Base-by-base conservation (phyloP, 2,888 invertebrate genomes). In the Cephus pulcher region DNA sequence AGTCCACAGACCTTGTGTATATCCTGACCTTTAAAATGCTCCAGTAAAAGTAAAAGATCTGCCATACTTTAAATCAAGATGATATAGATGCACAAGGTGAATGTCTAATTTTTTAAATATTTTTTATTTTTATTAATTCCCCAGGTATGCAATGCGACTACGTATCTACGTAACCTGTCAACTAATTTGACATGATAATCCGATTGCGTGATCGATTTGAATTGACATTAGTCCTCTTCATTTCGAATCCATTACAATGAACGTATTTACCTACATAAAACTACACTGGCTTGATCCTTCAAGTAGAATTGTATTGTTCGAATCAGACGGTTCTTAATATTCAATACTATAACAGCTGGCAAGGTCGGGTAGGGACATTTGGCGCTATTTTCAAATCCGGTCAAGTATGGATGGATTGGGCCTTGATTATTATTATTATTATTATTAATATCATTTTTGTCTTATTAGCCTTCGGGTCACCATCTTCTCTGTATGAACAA, bases 11-110 rank as follows among this genome's bases (percentile, higher is more conserved):
- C 76, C 78, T 78, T 78, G 78, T 75, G 78, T 71, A 32, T 35
- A 71, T 35, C 30, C 34, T 78, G 78, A 76, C 78, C 78, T 78
- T 78, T 78, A 73, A 76, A 76, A 78, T 78, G 78, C 78, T 78
- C 76, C 71, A 78, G 78, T 76, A 78, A 75, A 71, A 73, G 15
- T 15, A 56, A 76, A 73, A 71, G 78, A 76, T 6, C 23, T 23
- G 9, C 9, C 56, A 23, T 56, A 56, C 23, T 9, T 56, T 2
- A 23, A 56, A 56, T 9, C 56, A 56, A 23, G 23, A 56, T 2
- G 23, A 23, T 56, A 56, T 15, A 23, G 23, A 56, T 56, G 56
- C 56, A 56, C 56, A 23, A 23, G 23, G 23, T 23, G 56, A 56
- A 23, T 56, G 2, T 6, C 6, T 40, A 2, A 15, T 40, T 40